These are phyloP conservation scores for Axea sp. DNA, from an alignment of 2,888 invertebrate species.

Conservation along the genomic window DNA sequence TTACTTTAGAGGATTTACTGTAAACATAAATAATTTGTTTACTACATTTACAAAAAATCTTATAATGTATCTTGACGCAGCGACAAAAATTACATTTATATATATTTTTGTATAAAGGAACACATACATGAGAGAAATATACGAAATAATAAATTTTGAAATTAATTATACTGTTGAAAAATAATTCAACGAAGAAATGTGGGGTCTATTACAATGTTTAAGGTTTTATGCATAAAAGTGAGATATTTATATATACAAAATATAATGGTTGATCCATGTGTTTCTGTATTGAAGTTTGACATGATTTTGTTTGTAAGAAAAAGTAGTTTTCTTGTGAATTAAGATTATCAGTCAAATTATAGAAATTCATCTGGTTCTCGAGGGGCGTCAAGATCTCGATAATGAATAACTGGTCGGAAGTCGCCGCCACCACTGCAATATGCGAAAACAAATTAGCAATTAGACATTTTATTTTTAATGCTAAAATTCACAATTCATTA, in stretches of 20 bases:
- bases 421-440: constrained; percentile 86
- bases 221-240: no score
- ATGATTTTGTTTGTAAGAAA: constrained; percentile 24
- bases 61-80: constrained; percentile 3
- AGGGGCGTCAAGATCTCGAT: constrained; percentile 95
- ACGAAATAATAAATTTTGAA: constrained; percentile 6
- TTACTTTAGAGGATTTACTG: no score
- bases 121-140: not conserved
- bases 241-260: no score
- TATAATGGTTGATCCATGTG: constrained; percentile 14
- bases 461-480: constrained; percentile 32
- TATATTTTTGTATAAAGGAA: not conserved
- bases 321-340: constrained; percentile 8
- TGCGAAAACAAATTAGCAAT: constrained; percentile 66
- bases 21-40: no score
- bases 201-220: no score
- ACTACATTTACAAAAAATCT: not conserved
- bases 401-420: constrained; percentile 93
- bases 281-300: constrained; percentile 18
- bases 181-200: not conserved
- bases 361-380: constrained; percentile 93
- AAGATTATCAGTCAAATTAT: constrained; percentile 81
- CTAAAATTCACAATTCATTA: no score
- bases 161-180: no score
- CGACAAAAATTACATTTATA: not conserved